Conservation (phyloP, 2,113 vertebrate species). For the Hippopotamus amphibius region DNA sequence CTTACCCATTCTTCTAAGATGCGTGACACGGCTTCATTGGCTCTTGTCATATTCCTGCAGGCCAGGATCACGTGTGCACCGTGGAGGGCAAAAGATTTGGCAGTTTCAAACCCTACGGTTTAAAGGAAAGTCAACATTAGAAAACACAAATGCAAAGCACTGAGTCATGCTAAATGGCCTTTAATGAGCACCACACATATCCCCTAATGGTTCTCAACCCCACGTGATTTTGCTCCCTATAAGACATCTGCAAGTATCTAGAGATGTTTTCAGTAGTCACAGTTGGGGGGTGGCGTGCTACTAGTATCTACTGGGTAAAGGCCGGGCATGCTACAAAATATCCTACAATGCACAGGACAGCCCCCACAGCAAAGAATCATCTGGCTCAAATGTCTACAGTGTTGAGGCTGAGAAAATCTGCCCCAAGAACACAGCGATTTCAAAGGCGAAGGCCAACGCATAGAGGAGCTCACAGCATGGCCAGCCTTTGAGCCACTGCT, state of each 20-base stretch:
- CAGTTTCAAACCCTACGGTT: conserved; percentile 95
- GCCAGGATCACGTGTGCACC: conserved; percentile 96
- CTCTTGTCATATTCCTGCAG: conserved; percentile 91
- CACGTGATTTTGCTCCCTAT: neutral
- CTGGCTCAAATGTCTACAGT: neutral
- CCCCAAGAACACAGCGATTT: neutral
- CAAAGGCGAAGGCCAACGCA: neutral
- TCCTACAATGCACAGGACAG: neutral
- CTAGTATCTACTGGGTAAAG: neutral
- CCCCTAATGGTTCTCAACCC: neutral
- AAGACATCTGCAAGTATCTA: neutral
- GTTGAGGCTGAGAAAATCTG: neutral
- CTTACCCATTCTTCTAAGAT: conserved; percentile 97
- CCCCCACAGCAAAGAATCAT: neutral
- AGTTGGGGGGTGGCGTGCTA: neutral
- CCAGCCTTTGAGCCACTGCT: neutral
- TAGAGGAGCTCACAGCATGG: accelerated
- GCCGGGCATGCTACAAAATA: neutral
- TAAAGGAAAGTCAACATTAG: conserved; percentile 81
- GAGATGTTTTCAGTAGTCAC: neutral
- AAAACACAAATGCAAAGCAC: conserved; percentile 33
- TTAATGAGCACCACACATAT: accelerated
- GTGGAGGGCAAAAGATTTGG: conserved; percentile 96
- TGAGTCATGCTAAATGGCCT: accelerated
- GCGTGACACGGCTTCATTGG: conserved; percentile 89